Evolutionary conservation across 2,797 vertebrate genomes (phyloP), one percentile per base, ranked within the genome.

Genomic region (Toxotes lorentzi): DNA sequence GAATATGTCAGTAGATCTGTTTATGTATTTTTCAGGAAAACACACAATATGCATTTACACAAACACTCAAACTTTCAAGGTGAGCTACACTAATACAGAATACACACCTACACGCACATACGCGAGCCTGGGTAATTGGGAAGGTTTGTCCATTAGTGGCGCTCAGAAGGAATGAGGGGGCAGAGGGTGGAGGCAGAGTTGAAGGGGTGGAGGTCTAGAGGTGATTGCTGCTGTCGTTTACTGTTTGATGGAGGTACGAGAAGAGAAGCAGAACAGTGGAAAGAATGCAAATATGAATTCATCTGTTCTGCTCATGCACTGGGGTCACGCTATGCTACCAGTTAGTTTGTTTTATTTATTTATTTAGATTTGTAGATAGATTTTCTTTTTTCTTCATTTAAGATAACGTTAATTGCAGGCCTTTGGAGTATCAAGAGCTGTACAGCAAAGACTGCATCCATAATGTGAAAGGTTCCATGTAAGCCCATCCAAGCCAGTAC

Each of bases 131-230:
- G 58, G 47, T 80, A 85, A 85, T 71, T 79, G 71, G 63, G 16
- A 30, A 78, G 57, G 65, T 68, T 57, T 79, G 76, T 82, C 70
- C 53, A 78, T 86, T 84, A 83, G 63, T 83, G 30, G 38, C 71
- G 77, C 71, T 86, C 54, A 75, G 59, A 77, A 58, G 40, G 61
- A 84, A 78, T 69, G 58, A 73, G 57, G 38, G 24, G 53, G 67
- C 16, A 47, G 38, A 59, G 30, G 67, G 54, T 53, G 67, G 38
- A 68, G 12, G 54, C 60, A 61, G 64, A 56, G 73, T 50, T 75
- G 32, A 74, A 32, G 62, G 65, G 74, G 58, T 69, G 51, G n/a
- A 71, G 65, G 78, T 77, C 51, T 48, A 34, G 54, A 76, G 81
- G 72, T 56, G 79, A 81, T 35, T 69, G 71, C 35, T 70, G 58